Percentiles rank a stretch among this genome's conserved stretches.
These are phyloP conservation scores for Taenaris catops DNA, from an alignment of 2,888 invertebrate species.

Conservation along the genomic window DNA sequence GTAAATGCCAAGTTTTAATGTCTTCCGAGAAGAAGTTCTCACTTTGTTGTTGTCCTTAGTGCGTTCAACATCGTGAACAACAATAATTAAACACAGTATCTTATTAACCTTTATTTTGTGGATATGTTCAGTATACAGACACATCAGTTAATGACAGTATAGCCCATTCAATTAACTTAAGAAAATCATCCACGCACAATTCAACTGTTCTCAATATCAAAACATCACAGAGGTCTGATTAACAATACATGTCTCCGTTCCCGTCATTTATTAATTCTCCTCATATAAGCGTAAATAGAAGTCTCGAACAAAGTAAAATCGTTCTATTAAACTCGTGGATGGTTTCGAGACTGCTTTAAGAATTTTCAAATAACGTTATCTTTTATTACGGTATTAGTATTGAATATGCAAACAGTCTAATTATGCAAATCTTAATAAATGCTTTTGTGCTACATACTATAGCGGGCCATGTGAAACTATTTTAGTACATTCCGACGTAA, in stretches of 20 bases:
- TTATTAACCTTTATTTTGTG: conserved; percentile 3
- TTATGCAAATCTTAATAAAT: conserved; percentile 1
- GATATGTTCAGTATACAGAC: too few relatives aligned
- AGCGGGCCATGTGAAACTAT: not conserved
- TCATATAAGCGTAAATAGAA: too few relatives aligned
- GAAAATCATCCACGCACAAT: too few relatives aligned
- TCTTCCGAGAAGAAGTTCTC: conserved; percentile 39
- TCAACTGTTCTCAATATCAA: too few relatives aligned
- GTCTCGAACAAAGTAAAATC: too few relatives aligned
- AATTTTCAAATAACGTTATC: conserved; percentile 3
- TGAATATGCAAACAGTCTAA: not conserved
- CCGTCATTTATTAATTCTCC: too few relatives aligned
- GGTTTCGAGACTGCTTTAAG: not conserved
- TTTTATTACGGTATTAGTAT: conserved; percentile 1
- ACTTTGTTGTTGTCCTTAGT: conserved; percentile 46
- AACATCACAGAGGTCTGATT: too few relatives aligned
- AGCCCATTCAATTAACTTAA: too few relatives aligned
- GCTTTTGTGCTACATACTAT: not conserved
- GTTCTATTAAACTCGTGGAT: too few relatives aligned
- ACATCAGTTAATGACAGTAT: too few relatives aligned
- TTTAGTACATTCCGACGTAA: not conserved
- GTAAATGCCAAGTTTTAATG: conserved; percentile 61
- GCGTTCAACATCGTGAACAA: conserved; percentile 25
- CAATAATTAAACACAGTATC: too few relatives aligned
- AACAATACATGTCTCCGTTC: too few relatives aligned